phyloP scores from a whole-genome alignment of 2,888 invertebrate genomes.

The Torymus tubicola region DNA sequence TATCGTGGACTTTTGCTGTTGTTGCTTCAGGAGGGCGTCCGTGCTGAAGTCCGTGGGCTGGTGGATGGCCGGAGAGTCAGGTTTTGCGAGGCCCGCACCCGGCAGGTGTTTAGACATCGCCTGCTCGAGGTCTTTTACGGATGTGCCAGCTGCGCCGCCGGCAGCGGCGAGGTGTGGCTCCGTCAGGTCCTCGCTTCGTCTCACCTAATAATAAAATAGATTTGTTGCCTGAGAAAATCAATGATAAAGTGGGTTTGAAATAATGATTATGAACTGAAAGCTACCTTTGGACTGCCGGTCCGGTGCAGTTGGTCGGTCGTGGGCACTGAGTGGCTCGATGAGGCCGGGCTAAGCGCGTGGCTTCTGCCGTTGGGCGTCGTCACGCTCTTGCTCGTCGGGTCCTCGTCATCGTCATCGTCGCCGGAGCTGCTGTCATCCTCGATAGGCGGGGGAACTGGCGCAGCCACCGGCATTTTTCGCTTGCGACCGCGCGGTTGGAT shows the following conservation, averaged over 20 bases:
- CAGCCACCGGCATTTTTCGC: slow-evolving; percentile 78
- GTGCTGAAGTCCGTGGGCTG: slow-evolving; percentile 92
- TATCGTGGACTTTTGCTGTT: slow-evolving; percentile 88
- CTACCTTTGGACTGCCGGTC: slow-evolving; percentile 70
- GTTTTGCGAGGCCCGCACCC: slow-evolving; percentile 77
- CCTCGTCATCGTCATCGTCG: slow-evolving; percentile 78
- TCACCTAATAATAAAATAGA: slow-evolving; percentile 25
- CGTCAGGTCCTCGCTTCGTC: slow-evolving; percentile 70
- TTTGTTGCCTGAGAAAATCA: neutral
- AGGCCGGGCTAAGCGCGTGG: slow-evolving; percentile 80
- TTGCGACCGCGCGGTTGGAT: slow-evolving; percentile 78
- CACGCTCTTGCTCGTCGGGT: slow-evolving; percentile 75
- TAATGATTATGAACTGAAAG: neutral
- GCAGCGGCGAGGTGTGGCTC: slow-evolving; percentile 57
- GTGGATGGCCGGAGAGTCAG: slow-evolving; percentile 79
- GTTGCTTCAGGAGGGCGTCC: slow-evolving; percentile 88
- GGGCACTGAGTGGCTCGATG: slow-evolving; percentile 80
- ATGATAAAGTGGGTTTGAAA: neutral
- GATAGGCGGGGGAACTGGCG: slow-evolving; percentile 60
- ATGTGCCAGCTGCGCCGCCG: slow-evolving; percentile 78
- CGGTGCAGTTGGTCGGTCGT: slow-evolving; percentile 73
- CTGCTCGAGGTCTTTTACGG: slow-evolving; percentile 95
- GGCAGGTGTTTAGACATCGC: slow-evolving; percentile 97
- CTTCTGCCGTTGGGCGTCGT: slow-evolving; percentile 74
- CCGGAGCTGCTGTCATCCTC: slow-evolving; percentile 77